Percentiles rank a stretch among this genome's conserved stretches.
phyloP scores from a whole-genome alignment of 2,888 invertebrate genomes.

The Rhamphomyia laevipes region DNA sequence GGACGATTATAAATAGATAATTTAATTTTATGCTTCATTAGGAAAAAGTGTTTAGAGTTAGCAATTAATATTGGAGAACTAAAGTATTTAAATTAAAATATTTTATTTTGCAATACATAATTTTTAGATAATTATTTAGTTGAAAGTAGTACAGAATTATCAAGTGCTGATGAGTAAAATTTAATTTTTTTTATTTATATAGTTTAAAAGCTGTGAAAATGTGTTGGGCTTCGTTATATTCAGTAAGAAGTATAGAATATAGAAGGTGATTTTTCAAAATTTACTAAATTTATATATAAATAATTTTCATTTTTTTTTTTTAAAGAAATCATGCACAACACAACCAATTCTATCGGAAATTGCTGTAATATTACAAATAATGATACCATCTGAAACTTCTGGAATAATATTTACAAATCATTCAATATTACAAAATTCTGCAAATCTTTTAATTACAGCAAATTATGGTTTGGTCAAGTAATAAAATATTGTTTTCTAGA shows the following conservation, averaged over 20 bases:
- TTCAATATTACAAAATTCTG: slow-evolving; percentile 58
- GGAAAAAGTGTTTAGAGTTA: no score
- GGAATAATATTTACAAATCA: slow-evolving; percentile 76
- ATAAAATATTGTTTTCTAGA: slow-evolving; percentile 41
- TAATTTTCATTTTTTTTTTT: no score
- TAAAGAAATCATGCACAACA: slow-evolving; percentile 61
- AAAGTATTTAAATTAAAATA: no score
- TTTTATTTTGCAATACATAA: no score
- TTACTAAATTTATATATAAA: slow-evolving; percentile 14
- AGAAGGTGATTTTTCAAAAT: slow-evolving; percentile 40
- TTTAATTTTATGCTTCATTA: no score
- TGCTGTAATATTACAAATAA: slow-evolving; percentile 69
- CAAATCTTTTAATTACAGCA: slow-evolving; percentile 57
- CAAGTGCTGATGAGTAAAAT: slow-evolving; percentile 78
- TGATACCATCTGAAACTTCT: slow-evolving; percentile 57
- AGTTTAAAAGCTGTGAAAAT: slow-evolving; percentile 47
- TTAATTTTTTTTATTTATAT: slow-evolving; percentile 59
- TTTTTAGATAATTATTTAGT: no score
- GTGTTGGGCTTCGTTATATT: slow-evolving; percentile 77
- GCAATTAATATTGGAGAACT: no score
- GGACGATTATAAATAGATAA: no score
- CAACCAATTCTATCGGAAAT: slow-evolving; percentile 54
- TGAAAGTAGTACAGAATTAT: slow-evolving; percentile 68
- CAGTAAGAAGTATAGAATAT: slow-evolving; percentile 65
- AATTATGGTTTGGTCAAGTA: slow-evolving; percentile 71